A percentile compares a stretch with the other conserved stretches of the same genome.
Conservation (phyloP, 2,888 invertebrate species). For the Noctua comes region DNA sequence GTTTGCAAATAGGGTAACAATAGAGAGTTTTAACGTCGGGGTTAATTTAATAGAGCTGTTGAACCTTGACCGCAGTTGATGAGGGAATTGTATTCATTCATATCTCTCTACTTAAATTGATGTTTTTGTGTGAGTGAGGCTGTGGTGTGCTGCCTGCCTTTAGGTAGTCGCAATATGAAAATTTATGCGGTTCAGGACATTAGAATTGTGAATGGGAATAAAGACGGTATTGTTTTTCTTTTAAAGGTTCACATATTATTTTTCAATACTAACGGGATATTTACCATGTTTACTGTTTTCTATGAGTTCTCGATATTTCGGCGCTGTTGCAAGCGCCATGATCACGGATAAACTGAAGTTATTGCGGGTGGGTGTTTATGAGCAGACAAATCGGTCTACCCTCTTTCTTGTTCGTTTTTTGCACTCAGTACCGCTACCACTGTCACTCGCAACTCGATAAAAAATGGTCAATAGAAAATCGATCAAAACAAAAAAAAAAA, state of each 20-base stretch:
- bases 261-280: too few relatives aligned
- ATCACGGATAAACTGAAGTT: too few relatives aligned
- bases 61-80: conserved; percentile 29
- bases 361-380: too few relatives aligned
- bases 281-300: too few relatives aligned
- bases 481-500: too few relatives aligned
- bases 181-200: background rate
- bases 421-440: too few relatives aligned
- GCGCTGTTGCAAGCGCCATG: too few relatives aligned
- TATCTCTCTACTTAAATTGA: background rate
- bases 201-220: background rate
- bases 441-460: too few relatives aligned
- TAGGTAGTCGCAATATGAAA: background rate
- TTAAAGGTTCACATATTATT: background rate
- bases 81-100: conserved; percentile 8
- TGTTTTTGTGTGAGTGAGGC: background rate
- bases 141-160: background rate
- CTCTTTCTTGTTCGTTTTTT: too few relatives aligned
- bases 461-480: too few relatives aligned
- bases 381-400: too few relatives aligned
- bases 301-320: too few relatives aligned
- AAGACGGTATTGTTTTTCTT: background rate
- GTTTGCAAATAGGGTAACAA: conserved; percentile 25
- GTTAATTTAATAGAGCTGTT: conserved; percentile 18
- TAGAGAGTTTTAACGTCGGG: conserved; percentile 7